Percentiles rank a stretch among this genome's conserved stretches.
These are phyloP conservation scores for Maconellicoccus hirsutus DNA, from an alignment of 1,140 invertebrate genomes.

Conservation along the genomic window DNA sequence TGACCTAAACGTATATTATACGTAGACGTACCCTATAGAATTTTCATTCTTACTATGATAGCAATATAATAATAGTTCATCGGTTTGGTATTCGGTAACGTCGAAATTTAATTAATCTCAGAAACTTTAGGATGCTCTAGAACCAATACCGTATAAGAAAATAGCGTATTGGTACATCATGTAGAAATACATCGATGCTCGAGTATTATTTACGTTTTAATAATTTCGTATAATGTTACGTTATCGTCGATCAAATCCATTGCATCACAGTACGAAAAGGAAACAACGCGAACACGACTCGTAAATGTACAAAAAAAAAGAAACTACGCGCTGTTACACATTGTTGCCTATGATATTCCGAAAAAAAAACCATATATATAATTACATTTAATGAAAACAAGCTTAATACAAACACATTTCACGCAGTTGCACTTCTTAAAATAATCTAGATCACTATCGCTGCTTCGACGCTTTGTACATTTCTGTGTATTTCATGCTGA, in stretches of 20 bases:
- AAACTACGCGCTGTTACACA: conserved; percentile 13
- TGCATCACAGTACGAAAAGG: background rate
- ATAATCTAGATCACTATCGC: conserved; percentile 21
- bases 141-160: too few relatives aligned
- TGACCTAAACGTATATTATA: background rate
- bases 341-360: background rate
- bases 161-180: background rate
- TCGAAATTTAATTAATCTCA: background rate
- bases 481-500: conserved; percentile 20
- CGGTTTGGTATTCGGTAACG: background rate
- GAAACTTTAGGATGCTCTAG: background rate
- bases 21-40: too few relatives aligned
- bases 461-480: conserved; percentile 14
- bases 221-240: conserved; percentile 1
- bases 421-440: conserved; percentile 20
- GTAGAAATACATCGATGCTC: background rate
- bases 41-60: too few relatives aligned
- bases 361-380: background rate
- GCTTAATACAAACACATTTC: conserved; percentile 22
- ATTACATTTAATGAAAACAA: conserved; percentile 21
- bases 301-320: background rate
- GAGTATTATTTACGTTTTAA: background rate
- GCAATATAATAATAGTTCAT: too few relatives aligned
- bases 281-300: background rate
- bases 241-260: background rate